Evolutionary conservation across 2,797 vertebrate genomes (phyloP), one percentile per base, ranked within the genome.

Genomic region (Anguilla obscura): DNA sequence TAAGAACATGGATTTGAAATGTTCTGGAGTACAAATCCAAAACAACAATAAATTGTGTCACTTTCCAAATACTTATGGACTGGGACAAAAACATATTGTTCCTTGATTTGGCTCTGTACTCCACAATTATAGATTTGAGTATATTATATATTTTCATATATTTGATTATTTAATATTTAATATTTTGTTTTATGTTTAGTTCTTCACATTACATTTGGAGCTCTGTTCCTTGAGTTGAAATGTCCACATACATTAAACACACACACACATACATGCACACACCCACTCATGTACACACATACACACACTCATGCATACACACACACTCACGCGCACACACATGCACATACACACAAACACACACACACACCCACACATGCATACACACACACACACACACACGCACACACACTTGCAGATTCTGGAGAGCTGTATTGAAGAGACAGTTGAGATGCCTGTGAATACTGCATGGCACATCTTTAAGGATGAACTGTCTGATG

Each of bases 401-500:
- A 84, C 82, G 79, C 66, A 76, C 83, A 76, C 56, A 18, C 58
- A 60, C 84, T 52, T 50, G 24, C 48, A 54, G 33, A 76, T 76
- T 76, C 74, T 40, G 52, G 6, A 30, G 45, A 71, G 48, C n/a
- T 30, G 52, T 82, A 85, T 36, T 88, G 52, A 87, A 83, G 90
- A 93, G 90, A 93, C 94, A 94, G 92, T 93, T 92, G 93, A 95
- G 90, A 90, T 94, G 92, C 88, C 91, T 94, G 91, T 79, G 84
- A 93, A 94, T 83, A 88, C 92, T 90, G 91, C 74, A 93, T 93
- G 94, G 93, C 94, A 93, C 94, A 92, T 89, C 91, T 93, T 93
- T 91, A 94, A 94, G 93, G 92, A 84, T 93, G 92, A 94, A 94
- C 94, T 92, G 94, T 94, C 91, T 91, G 91, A 30, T 88, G 93